These are phyloP conservation scores for Corvus hawaiiensis DNA, from an alignment of 2,113 vertebrate genomes.

Conservation along the genomic window DNA sequence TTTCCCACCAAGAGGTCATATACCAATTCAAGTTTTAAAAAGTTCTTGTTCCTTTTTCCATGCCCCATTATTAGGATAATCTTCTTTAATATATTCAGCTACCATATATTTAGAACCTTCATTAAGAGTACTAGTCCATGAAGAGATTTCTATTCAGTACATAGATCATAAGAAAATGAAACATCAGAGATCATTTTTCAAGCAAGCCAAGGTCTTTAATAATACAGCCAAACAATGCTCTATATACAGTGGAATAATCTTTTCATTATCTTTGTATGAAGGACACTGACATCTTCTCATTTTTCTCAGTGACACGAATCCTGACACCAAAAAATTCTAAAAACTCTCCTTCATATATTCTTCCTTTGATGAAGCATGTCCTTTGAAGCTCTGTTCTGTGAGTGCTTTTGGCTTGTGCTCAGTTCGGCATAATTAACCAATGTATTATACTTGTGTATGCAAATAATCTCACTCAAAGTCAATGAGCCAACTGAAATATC, in stretches of 20 bases:
- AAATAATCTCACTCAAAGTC: not conserved
- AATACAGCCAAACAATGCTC: not conserved
- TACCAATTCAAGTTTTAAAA: not conserved
- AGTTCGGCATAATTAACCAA: not conserved
- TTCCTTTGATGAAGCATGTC: not conserved
- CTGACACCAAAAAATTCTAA: not conserved
- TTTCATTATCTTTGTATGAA: not conserved
- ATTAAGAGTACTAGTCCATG: conserved; percentile 37
- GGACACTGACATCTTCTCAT: not conserved
- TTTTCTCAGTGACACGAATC: not conserved
- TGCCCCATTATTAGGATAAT: not conserved
- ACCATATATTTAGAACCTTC: not conserved
- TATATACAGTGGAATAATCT: not conserved
- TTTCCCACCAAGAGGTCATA: not conserved
- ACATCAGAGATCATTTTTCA: conserved; percentile 39
- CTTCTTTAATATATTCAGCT: not conserved
- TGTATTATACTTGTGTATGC: not conserved
- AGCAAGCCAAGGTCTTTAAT: conserved; percentile 11
- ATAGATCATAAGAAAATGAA: conserved; percentile 56
- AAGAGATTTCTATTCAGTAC: conserved; percentile 37
- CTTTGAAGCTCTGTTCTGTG: not conserved
- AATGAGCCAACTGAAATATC: not conserved
- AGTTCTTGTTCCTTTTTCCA: not conserved
- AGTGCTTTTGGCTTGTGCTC: not conserved
- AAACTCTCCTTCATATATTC: not conserved